Evolutionary conservation across 1,140 invertebrate genomes (phyloP), one percentile per base, ranked within the genome.

Genomic region (Philopotamus ludificatus): DNA sequence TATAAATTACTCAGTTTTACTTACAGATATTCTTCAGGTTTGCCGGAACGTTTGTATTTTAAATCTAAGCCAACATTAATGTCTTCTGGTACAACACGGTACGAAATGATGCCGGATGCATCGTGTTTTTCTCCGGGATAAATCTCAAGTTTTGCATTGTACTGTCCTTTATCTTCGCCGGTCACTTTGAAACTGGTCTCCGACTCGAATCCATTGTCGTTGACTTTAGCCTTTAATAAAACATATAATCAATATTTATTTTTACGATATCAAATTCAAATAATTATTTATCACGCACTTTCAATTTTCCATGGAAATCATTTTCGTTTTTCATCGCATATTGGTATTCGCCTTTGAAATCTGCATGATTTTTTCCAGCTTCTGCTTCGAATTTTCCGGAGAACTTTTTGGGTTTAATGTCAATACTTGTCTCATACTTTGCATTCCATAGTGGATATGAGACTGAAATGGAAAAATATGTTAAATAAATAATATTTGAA

Each of bases 51-150:
- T 23, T 57, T 75, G 81, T 76, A 54, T 82, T 79, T 62, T 12
- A 85, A 70, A 42, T 82, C 80, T 53, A 86, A 64, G 50, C 87
- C 81, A 0, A 57, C 20, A 23, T 57, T 57, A 10, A 84, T 67
- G 51, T 86, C 82, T 3, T 83, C 79, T 0, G 78, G 74, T 55
- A 81, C 79, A 1, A 81, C 66, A 23, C 82, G 80, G 68, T 85
- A 81, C 0, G 75, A 74, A 0, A 87, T 74, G 0, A 79, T 77
- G n/a, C 84, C 82, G 7, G 84, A 83, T 0, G 87, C 74, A 68
- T 86, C 81, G 64, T 87, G 84, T 73, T 84, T 87, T 22, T 82
- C 83, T 10, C 85, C 81, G n/a, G 84, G 82, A 4, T 83, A 82
- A 1, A 89, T 57, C 25, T 83, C 80, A 1, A 89, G 47, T 9